Base-by-base conservation (phyloP, 2,797 vertebrate genomes). In the Xerus rutilus region DNA sequence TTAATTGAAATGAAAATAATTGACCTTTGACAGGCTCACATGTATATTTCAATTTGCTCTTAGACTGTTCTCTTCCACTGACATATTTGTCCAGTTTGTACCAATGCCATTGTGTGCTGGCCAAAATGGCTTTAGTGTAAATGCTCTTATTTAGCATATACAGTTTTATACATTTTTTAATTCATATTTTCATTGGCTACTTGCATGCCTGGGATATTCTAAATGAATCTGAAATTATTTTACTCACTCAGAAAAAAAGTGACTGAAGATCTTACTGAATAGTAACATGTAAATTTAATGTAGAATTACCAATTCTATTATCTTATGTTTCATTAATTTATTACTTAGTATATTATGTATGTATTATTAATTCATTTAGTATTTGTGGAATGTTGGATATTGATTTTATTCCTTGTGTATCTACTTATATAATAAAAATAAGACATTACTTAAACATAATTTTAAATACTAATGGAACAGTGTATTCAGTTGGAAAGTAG, bases 141-240 rank as follows among this genome's bases (percentile, higher is more conserved):
- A 9, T 72, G 91, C 17, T 84, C 32, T 32, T 59, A 54, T 67
- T 25, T 70, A 70, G 25, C 23, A 39, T 62, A 10, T 14, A 3
- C 8, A 0, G 15, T 10, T 20, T 92, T 23, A 65, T 5, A n/a
- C 4, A 47, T 69, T 69, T 74, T 82, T 35, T 32, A 12, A 57
- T 89, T 77, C 17, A 52, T n/a, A 70, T 3, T 43, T n/a, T 13
- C 21, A 13, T 64, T 57, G 7, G 5, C n/a, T 35, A 77, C 12
- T 67, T 8, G 23, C 28, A 65, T 21, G n/a, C 14, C 11, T 43
- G 17, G 11, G 47, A 21, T 76, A 88, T 90, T 86, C 20, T 59
- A 92, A 70, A 62, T 79, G 15, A 62, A 28, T 79, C 54, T 67
- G 88, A 70, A 76, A 59, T 84, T 86, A 86, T 28, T 81, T 81